Evolutionary conservation across 2,797 vertebrate species (phyloP).

Genomic region (Mormyrops boulengeri): DNA sequence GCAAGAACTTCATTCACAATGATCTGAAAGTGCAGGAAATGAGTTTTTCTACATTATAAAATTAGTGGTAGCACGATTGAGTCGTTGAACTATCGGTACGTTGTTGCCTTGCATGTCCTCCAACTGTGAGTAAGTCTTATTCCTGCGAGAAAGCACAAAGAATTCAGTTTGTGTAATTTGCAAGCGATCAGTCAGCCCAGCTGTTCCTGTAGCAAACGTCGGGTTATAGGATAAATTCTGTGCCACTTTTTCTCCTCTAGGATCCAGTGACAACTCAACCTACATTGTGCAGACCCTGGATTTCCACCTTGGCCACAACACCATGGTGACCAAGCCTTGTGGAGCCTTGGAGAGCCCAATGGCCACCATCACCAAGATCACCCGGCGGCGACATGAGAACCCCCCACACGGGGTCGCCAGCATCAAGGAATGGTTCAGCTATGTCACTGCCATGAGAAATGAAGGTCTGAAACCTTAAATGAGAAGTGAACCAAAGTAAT

Average conservation of each 20-base stretch:
- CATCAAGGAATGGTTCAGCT: conserved; percentile 97
- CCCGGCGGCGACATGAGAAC: conserved; percentile 89
- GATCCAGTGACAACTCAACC: conserved; percentile 87
- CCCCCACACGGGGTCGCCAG: conserved; percentile 94
- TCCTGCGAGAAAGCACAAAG: not conserved
- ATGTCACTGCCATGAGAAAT: conserved; percentile 93
- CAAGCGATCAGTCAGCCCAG: not conserved
- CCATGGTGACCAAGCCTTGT: conserved; percentile 97
- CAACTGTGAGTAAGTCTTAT: not conserved
- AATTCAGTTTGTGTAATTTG: not conserved
- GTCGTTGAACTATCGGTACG: not conserved
- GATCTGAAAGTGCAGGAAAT: not conserved
- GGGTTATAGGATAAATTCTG: not conserved
- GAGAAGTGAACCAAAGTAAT: not conserved
- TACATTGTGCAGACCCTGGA: conserved; percentile 96
- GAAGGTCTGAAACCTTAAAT: conserved; percentile 68
- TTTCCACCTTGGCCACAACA: conserved; percentile 95
- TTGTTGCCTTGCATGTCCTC: not conserved
- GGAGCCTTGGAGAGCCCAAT: conserved; percentile 95
- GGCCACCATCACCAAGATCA: conserved; percentile 98
- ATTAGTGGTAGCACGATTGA: not conserved
- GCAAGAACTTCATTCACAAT: not conserved
- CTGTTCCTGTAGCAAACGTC: not conserved
- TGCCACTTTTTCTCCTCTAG: conserved; percentile 47
- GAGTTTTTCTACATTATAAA: not conserved